Evolutionary conservation across 1,140 invertebrate genomes (phyloP).

Genomic region (Harpegnathos saltator): DNA sequence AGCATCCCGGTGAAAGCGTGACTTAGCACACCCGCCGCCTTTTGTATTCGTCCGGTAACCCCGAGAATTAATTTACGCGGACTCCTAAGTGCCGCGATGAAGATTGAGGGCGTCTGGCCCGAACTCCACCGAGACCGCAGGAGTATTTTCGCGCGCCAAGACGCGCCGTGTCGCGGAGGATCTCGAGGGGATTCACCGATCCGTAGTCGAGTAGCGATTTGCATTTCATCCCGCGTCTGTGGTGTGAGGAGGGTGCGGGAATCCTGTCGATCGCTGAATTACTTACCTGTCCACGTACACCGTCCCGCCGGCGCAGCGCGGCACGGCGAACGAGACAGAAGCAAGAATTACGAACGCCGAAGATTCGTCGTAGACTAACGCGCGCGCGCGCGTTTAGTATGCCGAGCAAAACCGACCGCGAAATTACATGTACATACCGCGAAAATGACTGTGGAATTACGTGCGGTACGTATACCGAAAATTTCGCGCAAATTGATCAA

Average conservation of each 20-base stretch:
- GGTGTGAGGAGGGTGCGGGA: slow-evolving; percentile 45
- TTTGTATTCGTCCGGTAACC: slow-evolving; percentile 67
- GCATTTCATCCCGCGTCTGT: slow-evolving; percentile 67
- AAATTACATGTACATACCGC: slow-evolving; percentile 27
- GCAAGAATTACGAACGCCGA: slow-evolving; percentile 45
- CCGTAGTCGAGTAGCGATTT: slow-evolving; percentile 70
- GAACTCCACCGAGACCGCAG: slow-evolving; percentile 56
- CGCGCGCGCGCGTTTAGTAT: slow-evolving; percentile 19
- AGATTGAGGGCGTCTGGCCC: slow-evolving; percentile 69
- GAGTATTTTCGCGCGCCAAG: slow-evolving; percentile 65
- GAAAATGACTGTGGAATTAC: slow-evolving; percentile 28
- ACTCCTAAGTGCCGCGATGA: slow-evolving; percentile 72
- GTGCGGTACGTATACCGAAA: neutral
- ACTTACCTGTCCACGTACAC: slow-evolving; percentile 72
- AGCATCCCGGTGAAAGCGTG: slow-evolving; percentile 65
- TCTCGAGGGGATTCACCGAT: slow-evolving; percentile 72
- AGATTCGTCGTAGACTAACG: slow-evolving; percentile 24
- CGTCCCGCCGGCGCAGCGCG: slow-evolving; percentile 6
- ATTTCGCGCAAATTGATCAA: slow-evolving; percentile 26
- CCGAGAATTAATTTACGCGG: slow-evolving; percentile 72
- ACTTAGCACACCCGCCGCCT: slow-evolving; percentile 61
- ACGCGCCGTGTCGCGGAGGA: slow-evolving; percentile 63
- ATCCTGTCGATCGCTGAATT: slow-evolving; percentile 73
- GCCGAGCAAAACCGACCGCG: slow-evolving; percentile 25
- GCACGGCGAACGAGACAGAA: slow-evolving; percentile 36